Evolutionary conservation across 2,113 vertebrate genomes (phyloP).

Genomic region (Limnothrissa miodon): DNA sequence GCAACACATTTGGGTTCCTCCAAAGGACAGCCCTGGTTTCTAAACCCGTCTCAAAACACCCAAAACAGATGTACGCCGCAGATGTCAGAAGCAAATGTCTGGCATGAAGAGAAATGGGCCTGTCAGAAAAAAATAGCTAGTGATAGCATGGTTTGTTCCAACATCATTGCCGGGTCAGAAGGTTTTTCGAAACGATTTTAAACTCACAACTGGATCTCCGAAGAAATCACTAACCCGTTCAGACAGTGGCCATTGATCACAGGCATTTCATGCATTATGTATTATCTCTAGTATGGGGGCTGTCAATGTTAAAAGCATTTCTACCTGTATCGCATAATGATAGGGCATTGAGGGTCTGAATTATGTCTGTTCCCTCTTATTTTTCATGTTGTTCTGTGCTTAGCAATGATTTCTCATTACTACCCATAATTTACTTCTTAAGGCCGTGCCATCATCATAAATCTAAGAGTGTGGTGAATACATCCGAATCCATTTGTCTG

Average conservation of each 20-base stretch:
- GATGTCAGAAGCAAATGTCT: background rate
- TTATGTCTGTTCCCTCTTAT: slow-evolving; percentile 39
- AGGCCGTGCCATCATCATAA: slow-evolving; percentile 50
- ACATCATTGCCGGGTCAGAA: background rate
- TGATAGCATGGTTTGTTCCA: background rate
- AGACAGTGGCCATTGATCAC: slow-evolving; percentile 64
- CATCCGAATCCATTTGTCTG: slow-evolving; percentile 18
- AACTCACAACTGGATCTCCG: background rate
- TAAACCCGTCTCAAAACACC: background rate
- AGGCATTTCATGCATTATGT: slow-evolving; percentile 69
- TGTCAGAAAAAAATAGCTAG: background rate
- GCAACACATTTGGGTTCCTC: slow-evolving; percentile 42
- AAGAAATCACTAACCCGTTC: slow-evolving; percentile 34
- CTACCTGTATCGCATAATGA: slow-evolving; percentile 56
- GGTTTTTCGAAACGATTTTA: background rate
- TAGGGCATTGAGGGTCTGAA: slow-evolving; percentile 22
- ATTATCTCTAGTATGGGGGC: slow-evolving; percentile 57
- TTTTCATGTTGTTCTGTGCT: slow-evolving; percentile 44
- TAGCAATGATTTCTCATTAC: slow-evolving; percentile 42
- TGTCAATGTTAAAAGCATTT: slow-evolving; percentile 73
- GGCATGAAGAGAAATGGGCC: slow-evolving; percentile 43
- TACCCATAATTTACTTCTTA: slow-evolving; percentile 47
- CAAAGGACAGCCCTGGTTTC: slow-evolving; percentile 35
- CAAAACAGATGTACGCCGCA: slow-evolving; percentile 13
- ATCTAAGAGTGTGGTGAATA: slow-evolving; percentile 43